Evolutionary conservation across 2,113 vertebrate genomes (phyloP).

Genomic region (Alexandromys fortis): DNA sequence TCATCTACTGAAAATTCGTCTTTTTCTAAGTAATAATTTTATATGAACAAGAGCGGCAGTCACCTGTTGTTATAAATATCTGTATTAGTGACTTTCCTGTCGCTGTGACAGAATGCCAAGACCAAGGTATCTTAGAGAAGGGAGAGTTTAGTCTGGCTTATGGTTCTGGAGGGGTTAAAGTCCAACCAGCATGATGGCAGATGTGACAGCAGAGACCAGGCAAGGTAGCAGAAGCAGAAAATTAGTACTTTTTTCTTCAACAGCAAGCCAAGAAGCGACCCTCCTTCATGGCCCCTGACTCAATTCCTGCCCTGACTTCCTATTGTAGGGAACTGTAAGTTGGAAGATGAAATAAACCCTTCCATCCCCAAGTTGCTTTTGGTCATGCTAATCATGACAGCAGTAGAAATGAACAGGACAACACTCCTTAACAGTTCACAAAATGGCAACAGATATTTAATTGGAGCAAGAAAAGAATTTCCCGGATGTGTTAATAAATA

Average conservation of each 20-base stretch:
- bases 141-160: neutral
- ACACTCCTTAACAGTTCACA: neutral
- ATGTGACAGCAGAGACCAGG: neutral
- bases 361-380: neutral
- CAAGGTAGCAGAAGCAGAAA: neutral
- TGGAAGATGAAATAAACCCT: neutral
- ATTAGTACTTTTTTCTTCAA: neutral
- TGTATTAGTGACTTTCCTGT: neutral
- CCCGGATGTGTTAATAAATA: constrained; percentile 12
- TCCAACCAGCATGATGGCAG: neutral
- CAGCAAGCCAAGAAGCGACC: neutral
- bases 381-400: neutral
- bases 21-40: neutral
- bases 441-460: neutral
- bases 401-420: neutral
- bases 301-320: neutral
- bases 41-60: neutral
- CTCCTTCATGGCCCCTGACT: neutral
- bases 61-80: neutral
- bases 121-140: neutral
- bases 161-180: neutral
- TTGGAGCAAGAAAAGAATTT: neutral
- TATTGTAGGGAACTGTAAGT: neutral
- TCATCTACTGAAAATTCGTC: neutral
- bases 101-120: neutral